Evolutionary conservation across 1,140 invertebrate species (phyloP), one percentile per base, ranked within the genome.

Genomic region (Plectus sambesii): DNA sequence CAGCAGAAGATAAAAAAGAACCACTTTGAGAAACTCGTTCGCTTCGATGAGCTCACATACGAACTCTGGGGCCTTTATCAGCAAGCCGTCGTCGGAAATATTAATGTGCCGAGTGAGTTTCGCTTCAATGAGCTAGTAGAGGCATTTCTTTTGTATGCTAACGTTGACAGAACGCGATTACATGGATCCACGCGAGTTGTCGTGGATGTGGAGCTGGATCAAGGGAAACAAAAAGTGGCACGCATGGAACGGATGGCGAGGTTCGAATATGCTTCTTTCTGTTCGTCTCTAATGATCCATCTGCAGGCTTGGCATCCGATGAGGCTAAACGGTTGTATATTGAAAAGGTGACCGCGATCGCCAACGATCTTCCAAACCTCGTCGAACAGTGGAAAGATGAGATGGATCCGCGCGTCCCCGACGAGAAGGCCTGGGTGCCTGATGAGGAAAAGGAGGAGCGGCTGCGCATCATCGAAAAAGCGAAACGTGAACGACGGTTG

Each of bases 171-270:
- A 59, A 26, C 15, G 56, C 24, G 43, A 55, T 33, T 58, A 53
- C 33, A 59, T 58, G 56, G 54, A 56, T 19, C 45, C 53, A 26
- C 37, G 45, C 4, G 56, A 59, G 25, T 35, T 41, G 25, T 58
- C 56, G 8, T 58, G 56, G 56, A 58, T 58, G 56, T 58, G 56
- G 56, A 42, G 50, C 15, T 58, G 56, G 56, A 58, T 58, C 25
- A 55, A 59, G 24, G 56, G 56, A 25, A 59, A 58, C 23, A 15
- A 41, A n/a, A 59, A 59, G 36, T 58, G 56, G 56, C 56, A 58
- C 41, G 56, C 56, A 29, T 58, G 56, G 56, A 58, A 58, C 29
- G 45, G 44, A n/a, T 55, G 42, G 26, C 42, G 35, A 43, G 53
- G 53, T 56, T 3, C 8, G 15, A 6, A 22, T 22, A 2, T 19